Conservation (phyloP, 2,113 vertebrate genomes). For the Scolopax mira region DNA sequence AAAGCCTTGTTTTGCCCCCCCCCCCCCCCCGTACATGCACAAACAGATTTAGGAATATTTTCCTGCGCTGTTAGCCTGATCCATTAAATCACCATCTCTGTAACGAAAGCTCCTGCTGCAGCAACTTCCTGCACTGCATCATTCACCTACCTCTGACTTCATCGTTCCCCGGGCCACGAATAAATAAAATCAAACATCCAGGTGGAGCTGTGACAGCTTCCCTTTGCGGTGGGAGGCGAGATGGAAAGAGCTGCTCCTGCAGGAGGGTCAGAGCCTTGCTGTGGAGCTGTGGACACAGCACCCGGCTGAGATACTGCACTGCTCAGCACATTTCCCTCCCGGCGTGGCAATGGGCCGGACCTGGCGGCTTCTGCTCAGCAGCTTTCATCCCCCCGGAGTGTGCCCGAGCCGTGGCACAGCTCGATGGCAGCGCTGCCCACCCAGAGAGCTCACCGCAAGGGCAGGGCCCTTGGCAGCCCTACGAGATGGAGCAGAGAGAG, state of each 20-base stretch:
- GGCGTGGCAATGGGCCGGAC: conserved; percentile 61
- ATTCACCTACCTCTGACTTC: conserved; percentile 76
- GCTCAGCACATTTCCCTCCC: conserved; percentile 68
- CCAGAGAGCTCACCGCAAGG: conserved; percentile 70
- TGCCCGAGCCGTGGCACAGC: not conserved
- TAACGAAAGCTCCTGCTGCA: conserved; percentile 54
- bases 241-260: not conserved
- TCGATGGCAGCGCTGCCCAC: not conserved
- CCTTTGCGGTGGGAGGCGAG: conserved; percentile 1
- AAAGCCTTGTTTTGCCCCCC: not conserved
- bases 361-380: conserved; percentile 40
- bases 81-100: conserved; percentile 46
- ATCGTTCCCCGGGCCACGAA: conserved; percentile 54
- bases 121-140: conserved; percentile 76
- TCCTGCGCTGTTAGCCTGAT: not conserved
- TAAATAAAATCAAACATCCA: not conserved
- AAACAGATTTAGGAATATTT: conserved; percentile 8
- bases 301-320: not conserved
- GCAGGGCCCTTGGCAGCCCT: conserved; percentile 63
- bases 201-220: conserved; percentile 20
- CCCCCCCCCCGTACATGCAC: not conserved
- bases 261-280: conserved; percentile 31
- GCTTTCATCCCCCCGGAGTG: not conserved
- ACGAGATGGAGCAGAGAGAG: not conserved
- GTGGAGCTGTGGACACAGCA: not conserved